Base-by-base conservation (phyloP, 2,888 invertebrate genomes). In the Cyclophora punctaria region DNA sequence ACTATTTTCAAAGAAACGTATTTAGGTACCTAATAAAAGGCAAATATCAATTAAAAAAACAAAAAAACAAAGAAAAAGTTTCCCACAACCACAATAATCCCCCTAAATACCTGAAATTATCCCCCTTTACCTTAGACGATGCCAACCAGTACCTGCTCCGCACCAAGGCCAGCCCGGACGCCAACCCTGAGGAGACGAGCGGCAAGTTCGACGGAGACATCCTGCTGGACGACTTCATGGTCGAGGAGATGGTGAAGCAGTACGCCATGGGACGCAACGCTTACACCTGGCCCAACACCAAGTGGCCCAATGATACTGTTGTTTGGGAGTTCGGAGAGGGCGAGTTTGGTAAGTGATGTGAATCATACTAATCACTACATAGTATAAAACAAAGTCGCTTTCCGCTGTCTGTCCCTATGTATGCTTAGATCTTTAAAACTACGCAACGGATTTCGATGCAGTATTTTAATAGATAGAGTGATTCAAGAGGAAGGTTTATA, bases 171-270 rank as follows among this genome's bases (percentile, higher is more conserved):
- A 50, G 60, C 0, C 69, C 78, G 0, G 56, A 56, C 1, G 75
- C 69, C 2, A 82, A 79, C 53, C 64, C 79, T 0, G 84, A 84
- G 50, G 85, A 85, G 63, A 63, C 69, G 62, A 86, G 84, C 57
- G 85, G 85, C 52, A 78, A 75, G 55, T 87, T 64, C 65, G 71
- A 87, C 51, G 87, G 87, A 0, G 87, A 87, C 62, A 83, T 87
- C 7, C 64, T 85, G 6, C 67, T 87, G 37, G 86, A 85, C 42
- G 83, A 86, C 50, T 72, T 66, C 55, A 73, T 78, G 51, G 80
- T 83, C 35, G 78, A 82, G 20, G 56, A 55, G 34, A 76, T 87
- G 78, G 42, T 86, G 45, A 52, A 64, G 49, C 71, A 80, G 51
- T 86, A 67, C 57, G 74, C 83, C 0, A 54, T 64, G 52, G 83